Evolutionary conservation across 2,113 vertebrate species (phyloP), one percentile per base, ranked within the genome.

Genomic region (Bagarius yarrelli): DNA sequence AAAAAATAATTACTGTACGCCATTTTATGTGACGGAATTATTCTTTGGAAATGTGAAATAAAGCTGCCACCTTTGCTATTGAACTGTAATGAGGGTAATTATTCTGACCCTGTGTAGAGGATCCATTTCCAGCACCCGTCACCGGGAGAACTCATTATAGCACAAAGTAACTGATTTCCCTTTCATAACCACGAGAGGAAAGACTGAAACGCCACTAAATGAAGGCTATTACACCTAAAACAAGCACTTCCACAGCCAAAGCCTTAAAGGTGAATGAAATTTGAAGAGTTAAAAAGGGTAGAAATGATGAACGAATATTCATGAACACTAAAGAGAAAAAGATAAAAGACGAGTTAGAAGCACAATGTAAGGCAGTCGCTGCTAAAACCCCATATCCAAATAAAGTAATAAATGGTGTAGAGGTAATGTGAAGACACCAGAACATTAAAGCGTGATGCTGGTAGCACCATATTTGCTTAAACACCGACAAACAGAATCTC

Each of bases 81-180:
- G 25, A 61, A n/a, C 36, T 47, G 40, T 80, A 52, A 80, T 52
- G 56, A 80, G 36, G 11, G 25, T 25, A 63, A 61, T 61, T 72
- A 60, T 21, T 18, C 34, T 52, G 67, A 71, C 40, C 69, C 25
- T 30, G 30, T 57, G 60, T 23, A 15, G 25, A 80, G 66, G 27
- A 50, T 32, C 55, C 21, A 16, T 71, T 71, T 27, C 59, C 16
- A 13, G 13, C 27, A 14, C 27, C 21, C 56, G n/a, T 47, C 44
- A 53, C 25, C 16, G 40, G 15, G 47, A 53, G 57, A 3, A 53
- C 44, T 63, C 47, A 14, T 81, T 63, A 72, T 19, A 61, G 27
- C 69, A 61, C 27, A 53, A 23, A 73, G 23, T 21, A 34, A 25
- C 67, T 19, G 69, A 73, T 52, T 60, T 60, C 78, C 78, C 32